Evolutionary conservation across 2,888 invertebrate species (phyloP).

Genomic region (Caenorhabditis uteleia): DNA sequence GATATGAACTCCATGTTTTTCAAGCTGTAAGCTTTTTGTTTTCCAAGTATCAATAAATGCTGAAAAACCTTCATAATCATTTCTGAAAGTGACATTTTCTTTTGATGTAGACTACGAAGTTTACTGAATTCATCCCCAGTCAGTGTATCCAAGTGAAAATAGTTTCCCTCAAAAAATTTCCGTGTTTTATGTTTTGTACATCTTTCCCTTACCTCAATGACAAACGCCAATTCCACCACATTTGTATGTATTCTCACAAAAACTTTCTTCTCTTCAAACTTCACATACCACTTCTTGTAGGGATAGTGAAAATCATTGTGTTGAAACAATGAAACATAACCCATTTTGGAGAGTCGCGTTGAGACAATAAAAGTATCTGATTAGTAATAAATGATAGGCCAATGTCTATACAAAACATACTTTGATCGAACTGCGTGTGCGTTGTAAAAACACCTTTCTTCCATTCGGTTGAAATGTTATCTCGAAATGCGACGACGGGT

Average conservation of each 20-base stretch:
- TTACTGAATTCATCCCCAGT: conserved; percentile 56
- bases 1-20: conserved; percentile 52
- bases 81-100: conserved; percentile 42
- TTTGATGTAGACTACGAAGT: conserved; percentile 42
- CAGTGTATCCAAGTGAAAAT: conserved; percentile 46
- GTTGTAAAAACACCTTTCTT: conserved; percentile 54
- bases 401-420: no score
- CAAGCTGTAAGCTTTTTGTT: no score
- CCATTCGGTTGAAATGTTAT: conserved; percentile 39
- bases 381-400: not conserved
- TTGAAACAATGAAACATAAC: conserved; percentile 48
- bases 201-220: conserved; percentile 28
- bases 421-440: conserved; percentile 54
- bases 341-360: conserved; percentile 48
- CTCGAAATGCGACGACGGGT: conserved; percentile 48
- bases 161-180: conserved; percentile 24
- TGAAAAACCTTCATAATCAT: conserved; percentile 21
- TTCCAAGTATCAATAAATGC: not conserved
- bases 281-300: conserved; percentile 46
- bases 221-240: conserved; percentile 47
- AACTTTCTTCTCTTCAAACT: conserved; percentile 37
- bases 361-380: conserved; percentile 47
- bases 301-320: conserved; percentile 53
- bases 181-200: not conserved
- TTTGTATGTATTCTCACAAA: conserved; percentile 40